Evolutionary conservation across 2,888 invertebrate species (phyloP).

Genomic region (Punctoribates punctum): DNA sequence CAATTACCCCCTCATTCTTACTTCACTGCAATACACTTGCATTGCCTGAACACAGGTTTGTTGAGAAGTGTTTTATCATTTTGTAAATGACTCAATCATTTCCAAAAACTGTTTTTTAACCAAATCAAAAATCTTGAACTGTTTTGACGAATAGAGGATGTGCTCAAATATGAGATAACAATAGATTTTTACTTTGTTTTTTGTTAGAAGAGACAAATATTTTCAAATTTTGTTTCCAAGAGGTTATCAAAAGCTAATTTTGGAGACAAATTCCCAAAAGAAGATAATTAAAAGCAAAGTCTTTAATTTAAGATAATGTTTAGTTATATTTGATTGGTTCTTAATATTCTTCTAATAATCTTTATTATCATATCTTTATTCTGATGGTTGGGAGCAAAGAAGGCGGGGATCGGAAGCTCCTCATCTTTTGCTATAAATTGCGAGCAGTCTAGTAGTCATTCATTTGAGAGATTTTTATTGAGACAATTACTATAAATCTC

Average conservation of each 20-base stretch:
- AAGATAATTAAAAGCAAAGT: not conserved
- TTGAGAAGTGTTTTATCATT: not conserved
- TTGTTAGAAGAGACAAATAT: not conserved
- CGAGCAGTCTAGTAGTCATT: not conserved
- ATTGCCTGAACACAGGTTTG: not conserved
- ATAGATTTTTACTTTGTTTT: not conserved
- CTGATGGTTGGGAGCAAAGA: not conserved
- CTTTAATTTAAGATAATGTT: not conserved
- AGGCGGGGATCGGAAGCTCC: not conserved
- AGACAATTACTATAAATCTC: not conserved
- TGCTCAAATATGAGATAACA: too few relatives aligned
- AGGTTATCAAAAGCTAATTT: not conserved
- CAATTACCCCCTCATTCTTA: constrained; percentile 24
- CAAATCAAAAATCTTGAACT: too few relatives aligned
- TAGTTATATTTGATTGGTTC: not conserved
- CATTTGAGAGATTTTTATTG: not conserved
- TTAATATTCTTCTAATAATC: not conserved
- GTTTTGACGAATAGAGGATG: too few relatives aligned
- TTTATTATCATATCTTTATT: not conserved
- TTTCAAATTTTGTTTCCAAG: too few relatives aligned
- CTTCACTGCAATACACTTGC: constrained; percentile 8
- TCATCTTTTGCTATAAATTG: not conserved
- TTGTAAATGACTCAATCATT: not conserved
- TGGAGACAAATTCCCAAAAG: not conserved
- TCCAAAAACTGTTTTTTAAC: too few relatives aligned